Base-by-base conservation (phyloP, 2,113 vertebrate genomes). In the Reinhardtius hippoglossoides region DNA sequence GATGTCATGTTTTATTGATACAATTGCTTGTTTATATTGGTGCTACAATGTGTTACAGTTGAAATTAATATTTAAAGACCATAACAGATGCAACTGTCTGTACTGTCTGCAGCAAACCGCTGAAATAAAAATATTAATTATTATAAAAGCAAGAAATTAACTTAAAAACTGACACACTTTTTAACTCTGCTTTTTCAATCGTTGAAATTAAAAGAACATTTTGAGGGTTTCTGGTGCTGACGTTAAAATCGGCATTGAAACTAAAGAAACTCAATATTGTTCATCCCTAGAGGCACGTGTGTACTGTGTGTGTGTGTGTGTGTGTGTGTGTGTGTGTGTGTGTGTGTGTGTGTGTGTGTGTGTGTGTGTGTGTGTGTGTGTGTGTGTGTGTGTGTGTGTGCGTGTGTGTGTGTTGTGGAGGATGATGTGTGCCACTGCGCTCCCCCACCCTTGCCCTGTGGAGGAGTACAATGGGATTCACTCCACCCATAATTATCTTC, bases 401-500 rank as follows among this genome's bases (percentile, higher is more conserved):
- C 9, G 58, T 9, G 5, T 52, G 50, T n/a, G 61, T 8, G 7
- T 54, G 50, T n/a, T 20, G 57, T 50, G 31, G 42, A 69, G 42
- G 63, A 52, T 27, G 48, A 44, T 50, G 42, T 74, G 62, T 52
- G 21, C 21, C 48, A 24, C n/a, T 16, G n/a, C 16, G 2, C 80
- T 76, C 12, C 76, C 76, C 67, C 75, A 48, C 76, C 44, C 75
- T 76, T 9, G 12, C 68, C 66, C 83, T 70, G 60, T 46, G 66
- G 35, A 54, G 20, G 24, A 35, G 50, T 18, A 90, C 88, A 90
- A 91, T 86, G 57, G 84, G 79, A 73, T 85, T 86, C 76, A 78
- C 76, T 80, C 86, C 88, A 88, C 81, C 90, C 86, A 77, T 86
- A 87, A 87, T 90, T 88, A 81, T 86, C 67, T 77, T 42, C 40